Evolutionary conservation across 1,140 invertebrate species (phyloP).

Genomic region (Centruroides vittatus): DNA sequence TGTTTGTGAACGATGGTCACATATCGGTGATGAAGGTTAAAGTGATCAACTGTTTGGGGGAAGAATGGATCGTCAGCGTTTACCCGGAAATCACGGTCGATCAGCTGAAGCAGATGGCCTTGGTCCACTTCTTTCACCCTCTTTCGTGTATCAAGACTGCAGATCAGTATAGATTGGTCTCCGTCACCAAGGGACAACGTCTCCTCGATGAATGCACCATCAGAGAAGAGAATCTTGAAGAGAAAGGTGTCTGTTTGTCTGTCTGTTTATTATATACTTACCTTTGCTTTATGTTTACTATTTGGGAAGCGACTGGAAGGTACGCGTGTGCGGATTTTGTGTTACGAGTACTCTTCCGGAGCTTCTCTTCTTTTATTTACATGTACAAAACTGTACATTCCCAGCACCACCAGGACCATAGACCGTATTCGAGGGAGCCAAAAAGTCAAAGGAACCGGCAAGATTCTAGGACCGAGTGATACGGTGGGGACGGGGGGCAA

Average conservation of each 20-base stretch:
- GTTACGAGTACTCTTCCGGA: no score
- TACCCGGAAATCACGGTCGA: conserved; percentile 28
- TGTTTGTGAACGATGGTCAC: no score
- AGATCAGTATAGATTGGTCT: conserved; percentile 28
- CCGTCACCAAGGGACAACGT: conserved; percentile 23
- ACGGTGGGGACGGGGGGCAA: no score
- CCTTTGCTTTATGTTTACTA: no score
- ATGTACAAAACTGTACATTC: no score
- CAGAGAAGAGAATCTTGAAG: conserved; percentile 24
- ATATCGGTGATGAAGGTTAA: conserved; percentile 18
- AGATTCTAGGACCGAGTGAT: no score
- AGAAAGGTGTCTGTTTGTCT: conserved; percentile 25
- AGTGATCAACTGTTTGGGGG: conserved; percentile 26
- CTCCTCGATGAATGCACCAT: conserved; percentile 26
- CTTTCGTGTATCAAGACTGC: conserved; percentile 27
- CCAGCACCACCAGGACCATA: no score
- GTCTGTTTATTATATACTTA: neutral
- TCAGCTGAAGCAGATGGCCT: conserved; percentile 27
- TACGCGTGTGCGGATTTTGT: no score
- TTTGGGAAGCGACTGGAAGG: no score
- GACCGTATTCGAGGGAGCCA: no score
- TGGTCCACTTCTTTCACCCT: conserved; percentile 25
- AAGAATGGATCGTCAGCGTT: conserved; percentile 23
- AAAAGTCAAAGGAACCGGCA: no score
- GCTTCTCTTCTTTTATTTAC: no score